Percentiles rank a stretch among this genome's conserved stretches.
Evolutionary conservation across 2,113 vertebrate species (phyloP).

Genomic region (Chlorodrepanis virens): DNA sequence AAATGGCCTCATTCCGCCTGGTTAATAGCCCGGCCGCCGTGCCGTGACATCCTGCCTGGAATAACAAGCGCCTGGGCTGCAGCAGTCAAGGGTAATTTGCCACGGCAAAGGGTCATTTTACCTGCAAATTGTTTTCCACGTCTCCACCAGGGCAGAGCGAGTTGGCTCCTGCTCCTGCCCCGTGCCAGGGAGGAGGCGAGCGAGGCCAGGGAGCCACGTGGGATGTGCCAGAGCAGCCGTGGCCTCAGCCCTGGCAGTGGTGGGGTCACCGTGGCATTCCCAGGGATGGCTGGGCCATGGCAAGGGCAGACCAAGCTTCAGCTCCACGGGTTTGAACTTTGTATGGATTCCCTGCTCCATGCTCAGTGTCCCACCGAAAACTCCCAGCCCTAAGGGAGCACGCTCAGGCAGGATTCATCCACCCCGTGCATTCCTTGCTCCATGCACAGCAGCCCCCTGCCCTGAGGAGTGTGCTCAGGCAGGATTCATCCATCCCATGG

Average conservation of each 20-base stretch:
- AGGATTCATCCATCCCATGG: no score
- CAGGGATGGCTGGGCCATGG: rapidly evolving
- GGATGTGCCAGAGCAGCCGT: background rate
- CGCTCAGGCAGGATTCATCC: background rate
- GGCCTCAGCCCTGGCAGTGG: background rate
- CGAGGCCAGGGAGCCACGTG: rapidly evolving
- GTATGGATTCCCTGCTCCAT: rapidly evolving
- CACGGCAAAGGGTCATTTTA: slow-evolving; percentile 58
- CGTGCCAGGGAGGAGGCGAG: rapidly evolving
- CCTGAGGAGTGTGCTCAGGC: rapidly evolving
- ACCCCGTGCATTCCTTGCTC: background rate
- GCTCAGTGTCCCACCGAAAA: rapidly evolving
- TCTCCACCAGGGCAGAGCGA: background rate
- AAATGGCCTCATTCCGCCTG: slow-evolving; percentile 55
- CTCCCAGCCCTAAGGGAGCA: rapidly evolving
- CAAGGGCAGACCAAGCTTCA: background rate
- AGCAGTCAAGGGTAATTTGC: slow-evolving; percentile 69
- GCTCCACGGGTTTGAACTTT: rapidly evolving
- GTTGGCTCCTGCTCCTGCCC: background rate
- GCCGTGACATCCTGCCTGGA: slow-evolving; percentile 48
- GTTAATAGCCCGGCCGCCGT: slow-evolving; percentile 44
- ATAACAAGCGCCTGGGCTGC: slow-evolving; percentile 58
- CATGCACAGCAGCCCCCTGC: rapidly evolving
- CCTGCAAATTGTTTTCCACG: slow-evolving; percentile 60
- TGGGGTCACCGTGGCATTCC: rapidly evolving